Base-by-base conservation (phyloP, 2,113 vertebrate species). In the Clarias macrocephalus region DNA sequence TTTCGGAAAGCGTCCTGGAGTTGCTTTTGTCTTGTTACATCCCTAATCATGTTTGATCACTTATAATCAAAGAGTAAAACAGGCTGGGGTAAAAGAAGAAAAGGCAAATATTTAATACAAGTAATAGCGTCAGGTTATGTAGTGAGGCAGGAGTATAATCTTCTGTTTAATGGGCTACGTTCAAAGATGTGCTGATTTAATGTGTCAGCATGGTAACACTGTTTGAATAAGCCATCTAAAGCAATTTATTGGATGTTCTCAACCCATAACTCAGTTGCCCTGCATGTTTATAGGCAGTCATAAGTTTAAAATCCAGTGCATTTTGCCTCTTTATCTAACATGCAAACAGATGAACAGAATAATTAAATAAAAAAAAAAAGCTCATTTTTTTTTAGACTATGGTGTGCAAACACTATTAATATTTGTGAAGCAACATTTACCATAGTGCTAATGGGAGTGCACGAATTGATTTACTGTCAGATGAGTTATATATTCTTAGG, bases 221-320 rank as follows among this genome's bases (percentile, higher is more conserved):
- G 91, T 93, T 94, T 92, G 95, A 95, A 95, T 95, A 94, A 95
- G 94, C 93, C 93, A 95, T 95, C 93, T 93, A 92, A 94, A 95
- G 94, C 93, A 93, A 94, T 95, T 94, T 94, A 95, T 93, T 93
- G 91, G 93, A 93, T 94, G 93, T 94, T 94, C 92, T 92, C 87
- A 84, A 89, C 89, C 92, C 91, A 93, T 95, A 94, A 94, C 92
- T 95, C 94, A 94, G 92, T 91, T 91, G 92, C 91, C 92, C 92
- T 92, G 90, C 92, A 93, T 94, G 93, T 94, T 95, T 94, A 95
- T 93, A 91, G 92, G 90, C 92, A 91, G 94, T 95, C 94, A 95
- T 92, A 80, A 88, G 91, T 91, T 82, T 90, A 92, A 90, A 92
- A 75, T 65, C 37, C 33, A 79, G 13, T 30, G 12, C 33, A 5